Percentiles rank a stretch among this genome's conserved stretches.
Evolutionary conservation across 2,113 vertebrate species (phyloP).

Genomic region (Theropithecus gelada): DNA sequence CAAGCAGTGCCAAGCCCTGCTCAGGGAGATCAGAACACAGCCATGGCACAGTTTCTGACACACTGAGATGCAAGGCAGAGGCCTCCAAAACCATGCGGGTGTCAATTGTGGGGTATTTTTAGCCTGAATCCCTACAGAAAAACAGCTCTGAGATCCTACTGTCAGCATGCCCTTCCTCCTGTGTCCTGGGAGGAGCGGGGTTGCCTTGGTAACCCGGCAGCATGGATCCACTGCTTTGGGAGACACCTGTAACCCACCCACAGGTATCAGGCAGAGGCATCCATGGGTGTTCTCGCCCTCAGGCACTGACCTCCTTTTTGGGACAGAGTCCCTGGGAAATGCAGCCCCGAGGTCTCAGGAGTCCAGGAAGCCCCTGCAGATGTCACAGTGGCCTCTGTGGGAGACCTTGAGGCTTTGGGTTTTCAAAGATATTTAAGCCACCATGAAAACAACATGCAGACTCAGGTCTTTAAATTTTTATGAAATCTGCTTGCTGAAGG

Average conservation of each 20-base stretch:
- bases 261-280: not conserved
- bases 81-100: not conserved
- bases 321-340: not conserved
- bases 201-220: slow-evolving; percentile 62
- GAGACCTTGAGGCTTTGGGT: not conserved
- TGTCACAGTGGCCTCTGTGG: not conserved
- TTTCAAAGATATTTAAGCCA: slow-evolving; percentile 1
- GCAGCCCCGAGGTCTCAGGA: not conserved
- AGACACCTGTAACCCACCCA: slow-evolving; percentile 39
- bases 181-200: slow-evolving; percentile 16
- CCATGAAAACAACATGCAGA: not conserved
- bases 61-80: not conserved
- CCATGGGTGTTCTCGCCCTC: not conserved
- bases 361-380: not conserved
- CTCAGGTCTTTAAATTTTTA: slow-evolving; percentile 51
- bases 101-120: slow-evolving; percentile 66
- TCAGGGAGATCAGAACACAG: not conserved
- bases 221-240: not conserved
- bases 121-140: slow-evolving; percentile 58
- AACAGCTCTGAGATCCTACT: slow-evolving; percentile 47
- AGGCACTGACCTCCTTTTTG: not conserved
- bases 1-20: not conserved
- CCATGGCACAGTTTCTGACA: not conserved
- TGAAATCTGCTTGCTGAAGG: slow-evolving; percentile 3
- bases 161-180: slow-evolving; percentile 45